Evolutionary conservation across 2,888 invertebrate genomes (phyloP).

Genomic region (Orchestes rusci): DNA sequence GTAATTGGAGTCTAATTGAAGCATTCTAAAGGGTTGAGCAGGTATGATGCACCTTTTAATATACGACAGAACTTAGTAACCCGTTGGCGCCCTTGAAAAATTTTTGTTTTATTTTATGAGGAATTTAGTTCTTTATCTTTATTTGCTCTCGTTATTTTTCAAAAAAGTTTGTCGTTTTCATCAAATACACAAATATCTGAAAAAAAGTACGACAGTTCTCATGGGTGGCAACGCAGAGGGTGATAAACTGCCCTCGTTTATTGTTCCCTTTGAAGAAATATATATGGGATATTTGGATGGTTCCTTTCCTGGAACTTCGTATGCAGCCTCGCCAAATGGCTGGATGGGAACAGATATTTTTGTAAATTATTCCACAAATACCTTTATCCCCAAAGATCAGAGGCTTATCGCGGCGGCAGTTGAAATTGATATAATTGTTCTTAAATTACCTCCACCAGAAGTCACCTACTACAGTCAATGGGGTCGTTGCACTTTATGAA

Average conservation of each 20-base stretch:
- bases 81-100: no score
- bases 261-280: conserved; percentile 36
- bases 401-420: conserved; percentile 8
- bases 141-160: no score
- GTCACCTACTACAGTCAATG: conserved; percentile 30
- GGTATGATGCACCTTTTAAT: no score
- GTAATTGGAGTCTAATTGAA: no score
- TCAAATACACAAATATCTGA: no score
- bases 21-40: no score
- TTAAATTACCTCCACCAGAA: conserved; percentile 26
- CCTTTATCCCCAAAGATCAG: conserved; percentile 8
- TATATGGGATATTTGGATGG: conserved; percentile 37
- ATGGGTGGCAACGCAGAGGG: conserved; percentile 29
- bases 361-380: conserved; percentile 30
- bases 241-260: conserved; percentile 34
- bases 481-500: no score
- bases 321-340: conserved; percentile 34
- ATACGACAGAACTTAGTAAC: no score
- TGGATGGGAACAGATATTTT: conserved; percentile 34
- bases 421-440: conserved; percentile 9
- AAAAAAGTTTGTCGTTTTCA: no score
- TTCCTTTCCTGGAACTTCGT: conserved; percentile 31
- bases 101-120: no score
- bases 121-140: no score
- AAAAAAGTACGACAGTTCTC: no score